Evolutionary conservation across 2,113 vertebrate species (phyloP), one percentile per base, ranked within the genome.

Genomic region (Centrocercus urophasianus): DNA sequence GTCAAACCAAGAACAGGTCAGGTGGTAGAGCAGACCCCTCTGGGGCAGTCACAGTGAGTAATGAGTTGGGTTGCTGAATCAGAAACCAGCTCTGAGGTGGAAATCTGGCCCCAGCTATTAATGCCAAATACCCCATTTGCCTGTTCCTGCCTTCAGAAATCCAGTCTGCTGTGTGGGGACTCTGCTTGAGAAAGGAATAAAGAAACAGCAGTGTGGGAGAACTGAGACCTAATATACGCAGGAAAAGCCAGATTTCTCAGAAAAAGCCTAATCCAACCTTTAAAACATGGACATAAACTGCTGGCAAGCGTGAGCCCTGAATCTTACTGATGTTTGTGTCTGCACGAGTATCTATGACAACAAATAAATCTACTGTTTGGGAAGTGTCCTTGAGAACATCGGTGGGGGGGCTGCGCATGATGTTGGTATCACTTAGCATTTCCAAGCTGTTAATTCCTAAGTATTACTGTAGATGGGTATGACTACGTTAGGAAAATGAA

Each of bases 291-390:
- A 36, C 47, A 88, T 11, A 57, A 81, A 63, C 75, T 88, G 79
- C 57, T 95, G 93, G 90, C 79, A 74, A 93, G 72, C 32, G 56
- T 9, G 45, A 90, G 80, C 83, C 69, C 83, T 88, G 76, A 60
- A 69, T 48, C 34, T 30, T 36, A 20, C n/a, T 57, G 40, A 48
- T 86, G 90, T 75, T 90, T 93, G 88, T 67, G 83, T 84, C 83
- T 90, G 47, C 36, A 48, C 25, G 36, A 91, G 90, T 95, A 84
- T 92, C 96, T 94, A 83, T 96, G 93, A 90, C 93, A 95, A 95
- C 93, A 94, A 86, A 84, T 67, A 86, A 65, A 86, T 67, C 57
- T 45, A 4, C 30, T 32, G 24, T 69, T 83, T 72, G 80, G 69
- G 66, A 92, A 86, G 66, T 40, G 69, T 82, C 77, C 92, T 84